Conservation (phyloP, 2,113 vertebrate species). For the Dromaius novaehollandiae region DNA sequence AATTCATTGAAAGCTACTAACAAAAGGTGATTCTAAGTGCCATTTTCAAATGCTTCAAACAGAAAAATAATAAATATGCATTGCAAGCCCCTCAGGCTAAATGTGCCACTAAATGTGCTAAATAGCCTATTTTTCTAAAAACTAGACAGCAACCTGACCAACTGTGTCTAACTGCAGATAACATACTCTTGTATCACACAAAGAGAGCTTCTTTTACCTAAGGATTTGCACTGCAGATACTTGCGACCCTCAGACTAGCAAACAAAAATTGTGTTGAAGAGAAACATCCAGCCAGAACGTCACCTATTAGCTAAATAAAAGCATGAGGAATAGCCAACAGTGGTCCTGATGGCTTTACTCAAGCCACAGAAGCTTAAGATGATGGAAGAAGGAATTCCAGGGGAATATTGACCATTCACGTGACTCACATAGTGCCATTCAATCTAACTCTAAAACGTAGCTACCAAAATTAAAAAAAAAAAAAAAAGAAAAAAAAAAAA, state of each 20-base stretch:
- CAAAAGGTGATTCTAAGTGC: neutral
- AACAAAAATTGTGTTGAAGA: neutral
- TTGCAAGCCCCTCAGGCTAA: neutral
- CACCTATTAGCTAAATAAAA: neutral
- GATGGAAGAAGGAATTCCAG: neutral
- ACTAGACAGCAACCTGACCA: neutral
- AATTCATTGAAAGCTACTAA: neutral
- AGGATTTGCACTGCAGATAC: neutral
- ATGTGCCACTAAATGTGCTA: neutral
- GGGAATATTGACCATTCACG: rapidly evolving
- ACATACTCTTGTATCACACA: neutral
- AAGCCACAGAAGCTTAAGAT: neutral
- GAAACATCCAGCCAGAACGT: neutral
- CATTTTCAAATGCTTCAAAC: neutral
- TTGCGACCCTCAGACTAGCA: neutral
- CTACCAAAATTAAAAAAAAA: neutral
- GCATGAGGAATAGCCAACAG: neutral
- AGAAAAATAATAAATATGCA: neutral
- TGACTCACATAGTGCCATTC: neutral
- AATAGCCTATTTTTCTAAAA: neutral
- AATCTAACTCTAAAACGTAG: neutral
- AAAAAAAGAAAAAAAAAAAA: too few species aligned
- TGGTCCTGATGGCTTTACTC: neutral
- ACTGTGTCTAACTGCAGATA: neutral
- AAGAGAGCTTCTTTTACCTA: neutral